phyloP scores from a whole-genome alignment of 2,888 invertebrate genomes.

The Boloria euphrosyne region DNA sequence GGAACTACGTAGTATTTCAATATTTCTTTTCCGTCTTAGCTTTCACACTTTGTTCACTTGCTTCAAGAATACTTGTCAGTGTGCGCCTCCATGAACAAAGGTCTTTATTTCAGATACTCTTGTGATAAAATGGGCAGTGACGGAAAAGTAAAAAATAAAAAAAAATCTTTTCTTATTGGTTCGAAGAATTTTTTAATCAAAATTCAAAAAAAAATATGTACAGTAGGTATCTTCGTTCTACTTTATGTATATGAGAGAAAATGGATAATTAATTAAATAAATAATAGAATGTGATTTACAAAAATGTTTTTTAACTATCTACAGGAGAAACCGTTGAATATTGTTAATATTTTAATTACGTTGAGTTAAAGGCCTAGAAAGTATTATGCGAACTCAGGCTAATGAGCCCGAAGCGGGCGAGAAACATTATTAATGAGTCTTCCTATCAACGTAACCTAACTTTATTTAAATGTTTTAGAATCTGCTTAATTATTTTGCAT shows the following conservation, averaged over 20 bases:
- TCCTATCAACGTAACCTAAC: slow-evolving; percentile 30
- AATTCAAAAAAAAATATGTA: no score
- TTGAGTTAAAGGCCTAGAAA: slow-evolving; percentile 37
- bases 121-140: slow-evolving; percentile 22
- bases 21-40: slow-evolving; percentile 34
- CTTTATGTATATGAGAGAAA: not conserved
- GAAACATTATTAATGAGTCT: slow-evolving; percentile 37
- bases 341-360: slow-evolving; percentile 33
- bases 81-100: slow-evolving; percentile 34
- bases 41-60: slow-evolving; percentile 39
- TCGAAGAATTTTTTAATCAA: not conserved
- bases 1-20: slow-evolving; percentile 33
- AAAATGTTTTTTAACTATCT: slow-evolving; percentile 1
- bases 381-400: slow-evolving; percentile 36
- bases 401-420: slow-evolving; percentile 38
- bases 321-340: slow-evolving; percentile 18
- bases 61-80: slow-evolving; percentile 34
- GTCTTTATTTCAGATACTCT: slow-evolving; percentile 28
- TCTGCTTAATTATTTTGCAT: slow-evolving; percentile 9
- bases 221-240: not conserved
- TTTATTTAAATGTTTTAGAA: slow-evolving; percentile 19
- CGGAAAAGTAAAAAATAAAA: slow-evolving; percentile 1
- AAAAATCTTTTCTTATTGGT: not conserved
- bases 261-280: not conserved
- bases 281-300: not conserved